Percentiles rank a stretch among this genome's conserved stretches.
Evolutionary conservation across 2,113 vertebrate genomes (phyloP).

Genomic region (Actinemys pallida): DNA sequence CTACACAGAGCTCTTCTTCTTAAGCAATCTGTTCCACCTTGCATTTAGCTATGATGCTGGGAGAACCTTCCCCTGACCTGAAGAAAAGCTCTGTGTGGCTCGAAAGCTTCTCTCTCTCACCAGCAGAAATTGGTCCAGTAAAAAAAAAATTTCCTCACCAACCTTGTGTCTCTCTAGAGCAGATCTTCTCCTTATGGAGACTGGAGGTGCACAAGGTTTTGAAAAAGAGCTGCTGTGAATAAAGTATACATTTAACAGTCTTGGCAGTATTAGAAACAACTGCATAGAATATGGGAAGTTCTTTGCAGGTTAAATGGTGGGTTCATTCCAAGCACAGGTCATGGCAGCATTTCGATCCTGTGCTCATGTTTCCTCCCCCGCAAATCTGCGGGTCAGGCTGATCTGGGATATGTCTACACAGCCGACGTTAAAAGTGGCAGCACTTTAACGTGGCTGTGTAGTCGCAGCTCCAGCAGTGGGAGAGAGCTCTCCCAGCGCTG

Average conservation of each 20-base stretch:
- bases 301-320: fast-evolving
- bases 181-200: not conserved
- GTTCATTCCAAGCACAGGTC: not conserved
- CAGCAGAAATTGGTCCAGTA: not conserved
- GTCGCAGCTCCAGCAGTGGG: too few relatives aligned
- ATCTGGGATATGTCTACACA: too few relatives aligned
- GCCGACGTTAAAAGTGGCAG: too few relatives aligned
- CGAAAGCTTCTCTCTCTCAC: not conserved
- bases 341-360: not conserved
- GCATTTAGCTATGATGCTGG: too few relatives aligned
- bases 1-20: too few relatives aligned
- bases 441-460: too few relatives aligned
- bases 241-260: not conserved
- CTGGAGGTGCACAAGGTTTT: not conserved
- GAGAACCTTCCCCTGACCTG: too few relatives aligned
- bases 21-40: too few relatives aligned
- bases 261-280: fast-evolving
- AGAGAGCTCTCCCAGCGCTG: too few relatives aligned
- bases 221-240: fast-evolving
- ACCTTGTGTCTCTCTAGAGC: not conserved
- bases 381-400: fast-evolving
- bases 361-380: fast-evolving
- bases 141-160: not conserved
- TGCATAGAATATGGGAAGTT: not conserved
- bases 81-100: not conserved